Evolutionary conservation across 2,113 vertebrate genomes (phyloP), one percentile per base, ranked within the genome.

Genomic region (Planiliza haematocheilus): DNA sequence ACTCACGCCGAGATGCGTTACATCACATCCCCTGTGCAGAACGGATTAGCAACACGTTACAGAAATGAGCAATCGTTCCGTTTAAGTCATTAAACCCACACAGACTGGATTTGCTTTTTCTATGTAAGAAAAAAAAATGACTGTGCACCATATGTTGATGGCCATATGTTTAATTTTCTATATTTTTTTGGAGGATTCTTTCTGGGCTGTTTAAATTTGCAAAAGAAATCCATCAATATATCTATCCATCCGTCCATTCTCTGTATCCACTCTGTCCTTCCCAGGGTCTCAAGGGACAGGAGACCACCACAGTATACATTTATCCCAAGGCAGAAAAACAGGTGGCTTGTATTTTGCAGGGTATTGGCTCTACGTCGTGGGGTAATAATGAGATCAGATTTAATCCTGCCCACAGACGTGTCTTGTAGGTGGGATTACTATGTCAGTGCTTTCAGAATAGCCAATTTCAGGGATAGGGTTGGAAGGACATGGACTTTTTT

Each of bases 301-400:
- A 66, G 20, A 52, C 7, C 10, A 9, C 52, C 45, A 38, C 46
- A 45, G 57, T 24, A 49, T 45, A 46, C 37, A 77, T 78, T 77
- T 71, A 34, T 48, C 42, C 18, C 49, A 2, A 52, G 57, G 53
- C 45, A 55, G 30, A 20, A 42, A 60, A 58, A 75, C 50, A 64
- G 50, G 30, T 51, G 74, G 30, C n/a, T 42, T 46, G 43, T 17
- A n/a, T 41, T 59, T 39, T 14, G 0, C 18, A 37, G 49, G 7
- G 2, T 7, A 50, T 59, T 64, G 30, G 50, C 13, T 70, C 21
- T 36, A 30, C 50, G 46, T 45, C 41, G n/a, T 18, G 43, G 57
- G 39, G 16, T 57, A 49, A 57, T 69, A 72, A 73, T 70, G 74
- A 70, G 46, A 81, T 74, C 16, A 51, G 11, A 60, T 68, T 17